Conservation (phyloP, 2,113 vertebrate species). For the Vicugna pacos region DNA sequence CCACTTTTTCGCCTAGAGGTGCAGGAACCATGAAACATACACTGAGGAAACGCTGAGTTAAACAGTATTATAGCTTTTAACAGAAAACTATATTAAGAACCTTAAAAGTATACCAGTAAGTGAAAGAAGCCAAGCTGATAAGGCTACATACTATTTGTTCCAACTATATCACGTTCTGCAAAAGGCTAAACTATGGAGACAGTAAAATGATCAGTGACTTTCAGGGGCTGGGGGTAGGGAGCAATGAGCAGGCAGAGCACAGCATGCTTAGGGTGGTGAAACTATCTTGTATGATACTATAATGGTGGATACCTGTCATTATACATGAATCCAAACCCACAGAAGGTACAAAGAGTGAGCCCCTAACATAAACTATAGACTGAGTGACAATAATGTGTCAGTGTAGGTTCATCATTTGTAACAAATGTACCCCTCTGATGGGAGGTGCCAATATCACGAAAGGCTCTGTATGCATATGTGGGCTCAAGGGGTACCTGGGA, state of each 20-base stretch:
- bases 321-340: background rate
- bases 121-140: background rate
- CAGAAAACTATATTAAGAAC: background rate
- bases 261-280: background rate
- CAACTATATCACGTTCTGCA: background rate
- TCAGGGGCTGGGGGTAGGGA: background rate
- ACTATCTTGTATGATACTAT: background rate
- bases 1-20: background rate
- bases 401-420: fast-evolving
- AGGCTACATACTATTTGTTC: background rate
- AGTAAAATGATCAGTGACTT: background rate
- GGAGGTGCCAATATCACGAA: too few relatives aligned
- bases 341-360: background rate
- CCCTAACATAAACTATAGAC: background rate
- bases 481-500: fast-evolving
- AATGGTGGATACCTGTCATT: background rate
- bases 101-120: background rate
- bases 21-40: background rate
- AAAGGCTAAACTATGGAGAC: background rate
- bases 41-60: background rate
- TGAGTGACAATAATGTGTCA: background rate
- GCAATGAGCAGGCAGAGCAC: background rate
- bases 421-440: background rate
- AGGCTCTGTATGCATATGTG: fast-evolving
- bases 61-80: background rate